Percentiles rank a stretch among this genome's conserved stretches.
These are phyloP conservation scores for Climacteris rufus DNA, from an alignment of 2,113 vertebrate genomes.

Conservation along the genomic window DNA sequence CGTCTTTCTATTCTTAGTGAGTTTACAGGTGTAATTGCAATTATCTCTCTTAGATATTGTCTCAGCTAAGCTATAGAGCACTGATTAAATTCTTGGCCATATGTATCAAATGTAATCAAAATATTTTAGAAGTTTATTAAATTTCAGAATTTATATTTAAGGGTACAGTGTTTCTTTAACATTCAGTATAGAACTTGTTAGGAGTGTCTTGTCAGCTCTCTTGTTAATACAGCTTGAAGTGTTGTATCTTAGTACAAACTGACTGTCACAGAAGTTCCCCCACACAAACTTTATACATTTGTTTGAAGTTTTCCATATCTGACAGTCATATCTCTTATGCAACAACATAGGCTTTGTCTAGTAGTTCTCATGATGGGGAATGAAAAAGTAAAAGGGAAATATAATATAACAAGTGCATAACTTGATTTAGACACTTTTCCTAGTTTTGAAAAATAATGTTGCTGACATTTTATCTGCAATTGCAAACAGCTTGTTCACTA, in stretches of 20 bases:
- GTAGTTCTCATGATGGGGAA: not conserved
- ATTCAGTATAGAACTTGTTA: not conserved
- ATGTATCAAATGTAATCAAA: not conserved
- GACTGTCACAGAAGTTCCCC: not conserved
- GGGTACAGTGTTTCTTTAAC: not conserved
- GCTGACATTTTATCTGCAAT: not conserved
- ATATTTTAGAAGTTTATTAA: not conserved
- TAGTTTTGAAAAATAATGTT: not conserved
- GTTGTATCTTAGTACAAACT: not conserved
- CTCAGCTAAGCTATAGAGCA: not conserved
- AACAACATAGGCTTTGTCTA: not conserved
- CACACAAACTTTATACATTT: not conserved
- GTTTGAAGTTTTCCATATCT: not conserved
- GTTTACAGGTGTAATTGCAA: not conserved
- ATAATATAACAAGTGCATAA: not conserved
- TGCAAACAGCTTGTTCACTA: not conserved
- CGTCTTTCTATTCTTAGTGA: not conserved
- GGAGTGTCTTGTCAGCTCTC: not conserved
- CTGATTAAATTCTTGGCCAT: not conserved
- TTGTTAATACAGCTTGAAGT: not conserved
- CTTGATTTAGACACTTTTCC: not conserved
- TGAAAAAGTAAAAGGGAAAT: not conserved
- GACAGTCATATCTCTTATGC: not conserved
- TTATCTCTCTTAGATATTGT: not conserved
- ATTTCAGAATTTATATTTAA: not conserved